These are phyloP conservation scores for Cynocephalus volans DNA, from an alignment of 2,113 vertebrate genomes.

Conservation along the genomic window DNA sequence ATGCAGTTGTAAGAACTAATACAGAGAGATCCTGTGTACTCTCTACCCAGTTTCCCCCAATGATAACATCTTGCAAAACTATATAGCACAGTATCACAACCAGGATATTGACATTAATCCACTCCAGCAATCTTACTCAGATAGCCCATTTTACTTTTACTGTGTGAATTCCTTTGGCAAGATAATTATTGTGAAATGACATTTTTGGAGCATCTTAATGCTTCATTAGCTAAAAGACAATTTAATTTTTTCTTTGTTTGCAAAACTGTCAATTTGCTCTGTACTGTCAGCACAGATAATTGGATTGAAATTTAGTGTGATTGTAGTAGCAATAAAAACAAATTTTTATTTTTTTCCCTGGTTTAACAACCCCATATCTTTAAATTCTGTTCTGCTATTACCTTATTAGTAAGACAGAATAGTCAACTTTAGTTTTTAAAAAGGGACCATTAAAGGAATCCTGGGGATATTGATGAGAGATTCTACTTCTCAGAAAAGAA, in stretches of 20 bases:
- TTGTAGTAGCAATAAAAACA: constrained; percentile 80
- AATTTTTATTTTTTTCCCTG: constrained; percentile 79
- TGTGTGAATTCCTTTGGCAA: constrained; percentile 77
- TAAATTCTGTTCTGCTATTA: background rate
- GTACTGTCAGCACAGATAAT: constrained; percentile 72
- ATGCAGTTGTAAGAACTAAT: background rate
- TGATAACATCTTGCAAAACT: background rate
- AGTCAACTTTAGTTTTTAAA: background rate
- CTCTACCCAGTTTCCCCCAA: background rate
- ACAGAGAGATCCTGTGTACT: background rate
- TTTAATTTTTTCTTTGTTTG: constrained; percentile 70
- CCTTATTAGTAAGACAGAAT: background rate
- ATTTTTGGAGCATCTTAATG: constrained; percentile 69
- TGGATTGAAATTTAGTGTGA: constrained; percentile 77
- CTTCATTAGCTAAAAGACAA: constrained; percentile 50
- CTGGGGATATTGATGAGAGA: background rate
- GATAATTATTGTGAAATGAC: constrained; percentile 71
- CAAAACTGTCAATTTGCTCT: constrained; percentile 46
- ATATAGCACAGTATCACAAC: background rate
- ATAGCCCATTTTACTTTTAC: constrained; percentile 64
- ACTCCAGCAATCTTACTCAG: background rate
- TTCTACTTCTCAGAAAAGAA: background rate
- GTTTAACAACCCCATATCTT: background rate
- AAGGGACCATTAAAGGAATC: background rate
- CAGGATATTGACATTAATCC: accelerated